Evolutionary conservation across 2,888 invertebrate species (phyloP).

Genomic region (Diarsia dahlii): DNA sequence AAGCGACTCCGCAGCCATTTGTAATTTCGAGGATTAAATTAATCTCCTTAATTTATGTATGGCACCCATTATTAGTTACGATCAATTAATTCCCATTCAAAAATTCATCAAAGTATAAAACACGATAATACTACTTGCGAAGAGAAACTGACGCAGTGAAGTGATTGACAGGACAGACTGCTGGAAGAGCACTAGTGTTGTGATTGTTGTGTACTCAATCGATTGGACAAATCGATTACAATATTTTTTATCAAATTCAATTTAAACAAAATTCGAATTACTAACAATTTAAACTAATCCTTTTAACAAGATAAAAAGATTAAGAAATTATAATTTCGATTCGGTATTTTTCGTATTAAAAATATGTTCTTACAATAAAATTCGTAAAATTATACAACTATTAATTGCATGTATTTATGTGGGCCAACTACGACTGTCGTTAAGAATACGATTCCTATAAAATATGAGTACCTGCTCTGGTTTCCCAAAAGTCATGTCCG

Average conservation of each 20-base stretch:
- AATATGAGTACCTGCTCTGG: too few relatives aligned
- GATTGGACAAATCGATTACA: not conserved
- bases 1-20: slow-evolving; percentile 89
- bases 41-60: slow-evolving; percentile 84
- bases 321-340: too few relatives aligned
- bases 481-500: not conserved
- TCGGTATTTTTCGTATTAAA: too few relatives aligned
- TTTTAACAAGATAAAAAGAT: too few relatives aligned
- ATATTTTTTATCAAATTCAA: not conserved
- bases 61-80: slow-evolving; percentile 86
- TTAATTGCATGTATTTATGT: too few relatives aligned
- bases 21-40: slow-evolving; percentile 83
- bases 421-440: too few relatives aligned
- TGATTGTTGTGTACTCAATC: slow-evolving; percentile 25
- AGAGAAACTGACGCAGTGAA: slow-evolving; percentile 76
- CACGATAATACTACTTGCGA: slow-evolving; percentile 77
- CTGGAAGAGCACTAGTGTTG: slow-evolving; percentile 43
- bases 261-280: not conserved
- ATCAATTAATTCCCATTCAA: slow-evolving; percentile 85
- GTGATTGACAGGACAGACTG: slow-evolving; percentile 55
- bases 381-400: too few relatives aligned
- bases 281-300: too few relatives aligned
- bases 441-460: too few relatives aligned
- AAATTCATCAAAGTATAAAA: slow-evolving; percentile 82
- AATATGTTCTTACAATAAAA: too few relatives aligned